phyloP scores from a whole-genome alignment of 2,888 invertebrate genomes.

The Eupithecia dodoneata region DNA sequence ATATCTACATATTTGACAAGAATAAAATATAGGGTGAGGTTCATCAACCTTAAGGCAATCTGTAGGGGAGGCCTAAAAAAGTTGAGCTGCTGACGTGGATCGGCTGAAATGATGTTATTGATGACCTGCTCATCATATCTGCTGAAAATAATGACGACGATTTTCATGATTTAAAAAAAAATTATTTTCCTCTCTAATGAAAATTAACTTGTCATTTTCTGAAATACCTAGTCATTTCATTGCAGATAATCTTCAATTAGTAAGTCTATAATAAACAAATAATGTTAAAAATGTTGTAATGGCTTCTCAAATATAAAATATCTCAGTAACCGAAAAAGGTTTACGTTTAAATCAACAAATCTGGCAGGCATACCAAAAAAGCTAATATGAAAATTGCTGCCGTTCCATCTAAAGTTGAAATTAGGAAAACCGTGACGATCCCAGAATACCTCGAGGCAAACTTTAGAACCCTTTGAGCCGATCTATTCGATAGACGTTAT shows the following conservation, averaged over 20 bases:
- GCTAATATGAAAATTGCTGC: slow-evolving; percentile 76
- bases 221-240: background rate
- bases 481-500: slow-evolving; percentile 69
- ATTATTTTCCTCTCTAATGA: background rate
- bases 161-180: too few relatives aligned
- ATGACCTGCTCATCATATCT: background rate
- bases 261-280: background rate
- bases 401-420: slow-evolving; percentile 74
- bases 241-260: too few relatives aligned
- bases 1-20: background rate
- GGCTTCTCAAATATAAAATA: background rate
- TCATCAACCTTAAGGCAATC: background rate
- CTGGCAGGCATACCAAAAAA: slow-evolving; percentile 61
- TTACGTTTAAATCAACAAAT: slow-evolving; percentile 28
- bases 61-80: background rate
- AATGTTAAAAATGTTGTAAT: background rate
- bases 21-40: background rate
- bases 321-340: background rate
- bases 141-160: background rate
- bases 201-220: background rate
- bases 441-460: slow-evolving; percentile 75
- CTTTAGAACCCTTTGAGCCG: slow-evolving; percentile 76
- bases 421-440: slow-evolving; percentile 78
- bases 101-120: background rate
- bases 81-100: background rate